Evolutionary conservation across 2,888 invertebrate genomes (phyloP).

Genomic region (Cosmia pyralina): DNA sequence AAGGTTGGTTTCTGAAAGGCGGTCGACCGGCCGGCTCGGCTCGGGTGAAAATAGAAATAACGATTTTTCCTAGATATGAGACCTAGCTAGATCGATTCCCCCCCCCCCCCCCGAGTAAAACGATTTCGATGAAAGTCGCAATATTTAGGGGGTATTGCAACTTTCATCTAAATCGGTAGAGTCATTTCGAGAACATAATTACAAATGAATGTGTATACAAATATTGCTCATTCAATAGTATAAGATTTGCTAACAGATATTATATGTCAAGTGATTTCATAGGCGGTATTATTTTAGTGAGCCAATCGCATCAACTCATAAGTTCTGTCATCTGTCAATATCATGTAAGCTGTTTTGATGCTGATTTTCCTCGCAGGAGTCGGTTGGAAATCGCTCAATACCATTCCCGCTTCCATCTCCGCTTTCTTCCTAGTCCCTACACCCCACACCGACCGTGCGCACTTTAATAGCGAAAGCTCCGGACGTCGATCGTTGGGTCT

Average conservation of each 20-base stretch:
- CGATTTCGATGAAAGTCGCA: too few relatives aligned
- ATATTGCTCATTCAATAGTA: too few relatives aligned
- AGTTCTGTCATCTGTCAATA: neutral
- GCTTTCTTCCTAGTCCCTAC: conserved; percentile 19
- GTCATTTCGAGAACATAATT: too few relatives aligned
- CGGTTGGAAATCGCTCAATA: neutral
- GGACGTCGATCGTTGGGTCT: conserved; percentile 69
- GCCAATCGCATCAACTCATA: neutral
- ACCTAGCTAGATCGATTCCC: too few relatives aligned
- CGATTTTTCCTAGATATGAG: too few relatives aligned
- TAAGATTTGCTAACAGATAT: neutral
- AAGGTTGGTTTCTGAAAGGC: neutral
- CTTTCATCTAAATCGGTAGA: too few relatives aligned
- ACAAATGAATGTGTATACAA: too few relatives aligned
- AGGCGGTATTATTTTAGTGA: neutral
- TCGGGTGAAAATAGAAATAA: too few relatives aligned
- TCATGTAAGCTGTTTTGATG: neutral
- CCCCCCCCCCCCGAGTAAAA: too few relatives aligned
- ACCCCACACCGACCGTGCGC: conserved; percentile 67
- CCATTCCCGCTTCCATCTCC: neutral
- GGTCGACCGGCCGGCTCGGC: too few relatives aligned
- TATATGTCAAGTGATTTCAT: too few relatives aligned
- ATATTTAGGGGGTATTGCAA: too few relatives aligned
- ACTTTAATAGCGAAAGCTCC: conserved; percentile 74
- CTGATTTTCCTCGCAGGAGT: neutral